These are phyloP conservation scores for Coboldia fuscipes DNA, from an alignment of 1,140 invertebrate species.

Conservation along the genomic window DNA sequence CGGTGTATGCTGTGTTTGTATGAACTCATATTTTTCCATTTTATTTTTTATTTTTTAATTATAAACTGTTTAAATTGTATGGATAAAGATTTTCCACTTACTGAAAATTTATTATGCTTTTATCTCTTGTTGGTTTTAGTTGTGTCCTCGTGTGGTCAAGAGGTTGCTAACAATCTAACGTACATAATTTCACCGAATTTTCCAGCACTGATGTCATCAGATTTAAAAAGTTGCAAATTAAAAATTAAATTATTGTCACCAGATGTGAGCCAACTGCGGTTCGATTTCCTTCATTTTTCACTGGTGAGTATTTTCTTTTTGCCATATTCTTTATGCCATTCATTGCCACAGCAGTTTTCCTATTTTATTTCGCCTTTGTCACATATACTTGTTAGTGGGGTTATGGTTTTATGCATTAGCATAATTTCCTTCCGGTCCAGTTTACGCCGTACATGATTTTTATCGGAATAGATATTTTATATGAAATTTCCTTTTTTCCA, in stretches of 20 bases:
- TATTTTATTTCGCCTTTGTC: too few relatives aligned
- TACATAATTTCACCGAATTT: slow-evolving; percentile 68
- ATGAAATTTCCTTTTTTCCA: too few relatives aligned
- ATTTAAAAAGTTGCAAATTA: slow-evolving; percentile 37
- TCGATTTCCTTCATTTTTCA: slow-evolving; percentile 63
- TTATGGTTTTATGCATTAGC: too few relatives aligned
- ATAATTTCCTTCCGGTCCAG: too few relatives aligned
- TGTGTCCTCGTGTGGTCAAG: slow-evolving; percentile 49
- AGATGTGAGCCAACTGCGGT: slow-evolving; percentile 50
- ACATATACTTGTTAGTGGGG: too few relatives aligned
- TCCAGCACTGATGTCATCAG: slow-evolving; percentile 42
- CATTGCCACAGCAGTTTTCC: background rate
- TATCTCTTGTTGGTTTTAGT: slow-evolving; percentile 28
- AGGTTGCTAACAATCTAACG: slow-evolving; percentile 58
- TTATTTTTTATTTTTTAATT: background rate
- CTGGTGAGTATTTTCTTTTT: slow-evolving; percentile 30
- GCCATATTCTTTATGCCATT: too few relatives aligned
- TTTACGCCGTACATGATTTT: too few relatives aligned
- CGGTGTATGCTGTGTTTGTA: slow-evolving; percentile 74
- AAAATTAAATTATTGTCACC: slow-evolving; percentile 44
- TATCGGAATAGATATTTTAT: too few relatives aligned
- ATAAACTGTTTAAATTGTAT: background rate
- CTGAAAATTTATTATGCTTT: slow-evolving; percentile 7
- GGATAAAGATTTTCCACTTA: background rate
- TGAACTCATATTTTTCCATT: slow-evolving; percentile 22